Percentiles rank a stretch among this genome's conserved stretches.
These are phyloP conservation scores for Mactromeris polynyma DNA, from an alignment of 2,888 invertebrate genomes.

Conservation along the genomic window DNA sequence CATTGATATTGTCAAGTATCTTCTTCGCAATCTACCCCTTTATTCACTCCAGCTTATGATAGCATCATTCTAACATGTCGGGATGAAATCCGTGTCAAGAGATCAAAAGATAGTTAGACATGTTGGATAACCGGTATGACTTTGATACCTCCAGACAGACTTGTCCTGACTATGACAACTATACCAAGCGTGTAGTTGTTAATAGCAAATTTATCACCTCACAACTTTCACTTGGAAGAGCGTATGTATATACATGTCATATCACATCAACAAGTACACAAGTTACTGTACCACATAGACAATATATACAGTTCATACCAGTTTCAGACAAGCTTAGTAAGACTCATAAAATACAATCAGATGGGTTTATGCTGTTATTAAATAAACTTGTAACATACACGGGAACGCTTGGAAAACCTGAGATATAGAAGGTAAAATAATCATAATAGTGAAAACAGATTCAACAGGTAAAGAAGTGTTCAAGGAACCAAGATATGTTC, in stretches of 20 bases:
- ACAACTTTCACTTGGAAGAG: background rate
- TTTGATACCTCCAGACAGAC: background rate
- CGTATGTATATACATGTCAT: background rate
- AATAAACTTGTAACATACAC: background rate
- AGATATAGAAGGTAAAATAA: too few relatives aligned
- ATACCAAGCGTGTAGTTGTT: background rate
- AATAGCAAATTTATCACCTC: background rate
- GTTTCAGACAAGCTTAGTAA: too few relatives aligned
- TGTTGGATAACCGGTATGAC: slow-evolving; percentile 16
- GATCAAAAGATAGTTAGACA: background rate
- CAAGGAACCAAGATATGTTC: background rate
- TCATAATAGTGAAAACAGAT: background rate
- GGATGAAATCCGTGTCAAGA: background rate
- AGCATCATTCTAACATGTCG: background rate
- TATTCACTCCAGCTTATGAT: too few relatives aligned
- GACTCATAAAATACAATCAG: too few relatives aligned
- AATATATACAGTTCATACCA: too few relatives aligned
- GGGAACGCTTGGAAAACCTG: too few relatives aligned
- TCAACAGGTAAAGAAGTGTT: background rate
- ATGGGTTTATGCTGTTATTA: background rate
- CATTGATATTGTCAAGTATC: too few relatives aligned
- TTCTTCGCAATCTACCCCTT: too few relatives aligned
- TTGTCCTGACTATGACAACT: background rate
- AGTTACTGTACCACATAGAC: background rate
- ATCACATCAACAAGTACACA: background rate